A percentile compares a stretch with the other conserved stretches of the same genome.
Evolutionary conservation across 2,797 vertebrate species (phyloP).

Genomic region (Sciurus vulgaris): DNA sequence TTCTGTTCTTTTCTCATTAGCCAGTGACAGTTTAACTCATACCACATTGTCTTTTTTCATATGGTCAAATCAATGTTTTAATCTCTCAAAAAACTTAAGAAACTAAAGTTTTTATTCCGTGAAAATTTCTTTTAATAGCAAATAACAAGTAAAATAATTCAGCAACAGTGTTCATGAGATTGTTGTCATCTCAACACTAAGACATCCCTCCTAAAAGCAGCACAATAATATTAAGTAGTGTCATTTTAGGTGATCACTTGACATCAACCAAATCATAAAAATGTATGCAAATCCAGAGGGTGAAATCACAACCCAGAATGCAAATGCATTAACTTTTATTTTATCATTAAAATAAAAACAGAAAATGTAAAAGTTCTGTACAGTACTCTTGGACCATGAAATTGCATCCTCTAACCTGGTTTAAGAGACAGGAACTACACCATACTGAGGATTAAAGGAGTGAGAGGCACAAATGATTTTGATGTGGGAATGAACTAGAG

Average conservation of each 20-base stretch:
- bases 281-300: background rate
- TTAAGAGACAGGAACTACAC: background rate
- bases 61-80: conserved; percentile 43
- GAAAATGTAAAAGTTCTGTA: background rate
- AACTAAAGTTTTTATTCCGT: conserved; percentile 2
- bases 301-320: conserved; percentile 55
- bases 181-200: conserved; percentile 6
- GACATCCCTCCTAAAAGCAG: background rate
- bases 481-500: conserved; percentile 30
- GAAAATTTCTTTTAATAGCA: conserved; percentile 29
- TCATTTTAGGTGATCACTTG: background rate
- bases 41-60: background rate
- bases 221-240: conserved; percentile 32
- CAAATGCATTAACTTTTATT: conserved; percentile 25
- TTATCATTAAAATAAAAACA: conserved; percentile 46
- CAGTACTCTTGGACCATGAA: background rate
- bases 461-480: conserved; percentile 43
- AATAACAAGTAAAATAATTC: conserved; percentile 31
- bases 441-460: background rate
- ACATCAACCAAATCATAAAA: conserved; percentile 32
- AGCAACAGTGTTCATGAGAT: background rate
- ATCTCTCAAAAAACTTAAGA: conserved; percentile 40
- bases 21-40: background rate
- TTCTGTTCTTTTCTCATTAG: conserved; percentile 45
- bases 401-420: background rate